Base-by-base conservation (phyloP, 2,888 invertebrate genomes). In the Danaus chrysippus region DNA sequence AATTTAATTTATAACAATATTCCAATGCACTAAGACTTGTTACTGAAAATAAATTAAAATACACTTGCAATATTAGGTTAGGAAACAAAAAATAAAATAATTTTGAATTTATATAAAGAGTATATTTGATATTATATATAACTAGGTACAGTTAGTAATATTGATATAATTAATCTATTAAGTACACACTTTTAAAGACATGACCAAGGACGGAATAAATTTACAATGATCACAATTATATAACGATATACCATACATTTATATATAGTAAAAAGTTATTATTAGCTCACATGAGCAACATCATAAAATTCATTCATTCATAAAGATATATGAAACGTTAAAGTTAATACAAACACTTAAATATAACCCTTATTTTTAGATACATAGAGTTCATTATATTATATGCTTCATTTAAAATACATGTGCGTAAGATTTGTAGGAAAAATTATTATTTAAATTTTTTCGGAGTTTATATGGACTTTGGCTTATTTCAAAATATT, bases 201-300 rank as follows among this genome's bases (percentile, higher is more conserved):
- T 13, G 23, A 23, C 19, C 34, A 34, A 54, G 23, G 41, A 54
- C 54, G 54, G 54, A 54, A 34, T 34, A 34, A 34, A 54, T 49
- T 49, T 46, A 46, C 13, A 17, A 15, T 9, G 1, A 49, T 17
- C 49, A 49, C 49, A 15, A 17, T 17, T 10, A 15, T 10, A 49
- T 49, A 49, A 8, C 0, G 10, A 9, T n/a, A 0, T 17, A 10
- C 17, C 10, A 46, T 46, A 46, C 6, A 46, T n/a, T 15, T 46
- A 15, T 44, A 44, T 44, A 44, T 15, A 46, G n/a, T 11, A 43
- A 11, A 43, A 43, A 10, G 5, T 11, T 12, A n/a, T 43, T 43
- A 10, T n/a, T n/a, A 43, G 11, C 11, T 43, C n/a, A 43, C n/a
- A 43, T 12, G 11, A n/a, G n/a, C n/a, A 9, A 43, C n/a, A 43